These are phyloP conservation scores for Xestia rhomboidea DNA, from an alignment of 2,888 invertebrate species.

Conservation along the genomic window DNA sequence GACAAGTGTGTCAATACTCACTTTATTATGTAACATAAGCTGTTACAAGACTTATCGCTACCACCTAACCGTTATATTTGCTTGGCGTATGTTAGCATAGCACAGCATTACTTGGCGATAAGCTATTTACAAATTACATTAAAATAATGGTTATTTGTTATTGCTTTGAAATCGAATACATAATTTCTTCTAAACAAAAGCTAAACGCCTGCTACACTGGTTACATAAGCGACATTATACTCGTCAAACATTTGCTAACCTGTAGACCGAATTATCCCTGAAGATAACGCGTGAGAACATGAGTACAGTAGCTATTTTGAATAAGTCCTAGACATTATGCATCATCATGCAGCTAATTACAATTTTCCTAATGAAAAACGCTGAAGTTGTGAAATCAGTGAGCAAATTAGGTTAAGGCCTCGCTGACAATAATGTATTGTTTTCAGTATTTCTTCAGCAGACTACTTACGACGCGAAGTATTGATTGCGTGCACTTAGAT, in stretches of 20 bases:
- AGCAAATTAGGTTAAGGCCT: constrained; percentile 71
- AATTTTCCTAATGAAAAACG: constrained; percentile 46
- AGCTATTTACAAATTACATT: neutral
- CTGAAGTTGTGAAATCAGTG: constrained; percentile 62
- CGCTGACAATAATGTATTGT: constrained; percentile 71
- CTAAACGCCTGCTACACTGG: neutral
- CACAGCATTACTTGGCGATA: constrained; percentile 7
- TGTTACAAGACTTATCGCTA: constrained; percentile 41
- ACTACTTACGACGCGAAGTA: constrained; percentile 40
- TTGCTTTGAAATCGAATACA: neutral
- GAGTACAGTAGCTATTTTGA: neutral
- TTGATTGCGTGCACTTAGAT: constrained; percentile 50
- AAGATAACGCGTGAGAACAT: constrained; percentile 14
- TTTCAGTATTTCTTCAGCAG: constrained; percentile 58
- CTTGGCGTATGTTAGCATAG: constrained; percentile 4
- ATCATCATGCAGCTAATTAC: constrained; percentile 39
- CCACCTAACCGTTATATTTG: constrained; percentile 33
- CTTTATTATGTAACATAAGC: constrained; percentile 60
- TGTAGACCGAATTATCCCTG: constrained; percentile 3
- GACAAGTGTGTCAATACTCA: constrained; percentile 68
- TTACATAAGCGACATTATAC: constrained; percentile 4
- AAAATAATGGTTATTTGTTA: neutral
- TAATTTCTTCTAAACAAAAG: neutral
- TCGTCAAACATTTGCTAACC: neutral
- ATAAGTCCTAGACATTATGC: constrained; percentile 12